These are phyloP conservation scores for Dendrolimus punctatus DNA, from an alignment of 1,140 invertebrate species.

Conservation along the genomic window DNA sequence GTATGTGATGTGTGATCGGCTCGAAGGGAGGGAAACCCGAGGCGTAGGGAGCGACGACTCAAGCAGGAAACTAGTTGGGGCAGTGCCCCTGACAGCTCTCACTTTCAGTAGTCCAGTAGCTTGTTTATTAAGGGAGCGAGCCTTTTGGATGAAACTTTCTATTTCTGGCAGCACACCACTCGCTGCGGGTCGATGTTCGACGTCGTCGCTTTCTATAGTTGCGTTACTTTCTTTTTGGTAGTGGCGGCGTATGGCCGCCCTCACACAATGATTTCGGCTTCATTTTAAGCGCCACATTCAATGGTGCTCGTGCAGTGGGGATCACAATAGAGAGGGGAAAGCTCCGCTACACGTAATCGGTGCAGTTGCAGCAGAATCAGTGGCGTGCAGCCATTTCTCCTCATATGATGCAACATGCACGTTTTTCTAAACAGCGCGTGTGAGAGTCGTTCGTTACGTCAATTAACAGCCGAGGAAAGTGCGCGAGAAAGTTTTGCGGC, in stretches of 20 bases:
- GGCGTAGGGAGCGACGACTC: constrained; percentile 8
- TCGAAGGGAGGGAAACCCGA: no score
- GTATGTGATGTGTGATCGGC: not conserved
- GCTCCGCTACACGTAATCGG: constrained; percentile 38
- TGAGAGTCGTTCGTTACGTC: constrained; percentile 67
- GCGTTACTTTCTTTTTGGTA: constrained; percentile 61
- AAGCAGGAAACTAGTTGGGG: constrained; percentile 48
- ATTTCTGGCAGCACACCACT: constrained; percentile 55
- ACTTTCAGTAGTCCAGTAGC: constrained; percentile 51
- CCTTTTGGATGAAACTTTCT: constrained; percentile 63
- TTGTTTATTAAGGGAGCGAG: constrained; percentile 61
- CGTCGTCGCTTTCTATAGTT: constrained; percentile 53
- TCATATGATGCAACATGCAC: constrained; percentile 59
- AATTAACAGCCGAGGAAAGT: constrained; percentile 65
- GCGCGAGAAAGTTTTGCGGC: constrained; percentile 54
- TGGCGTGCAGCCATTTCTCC: constrained; percentile 63
- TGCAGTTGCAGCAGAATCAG: constrained; percentile 54
- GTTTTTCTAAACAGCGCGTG: constrained; percentile 55
- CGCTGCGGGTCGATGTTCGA: constrained; percentile 50
- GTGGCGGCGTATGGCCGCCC: constrained; percentile 25
- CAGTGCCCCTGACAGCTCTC: constrained; percentile 45
- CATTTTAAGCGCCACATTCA: constrained; percentile 24
- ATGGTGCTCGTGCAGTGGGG: constrained; percentile 19
- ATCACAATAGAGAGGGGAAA: constrained; percentile 46
- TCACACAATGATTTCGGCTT: constrained; percentile 24